Base-by-base conservation (phyloP, 1,140 invertebrate genomes). In the Zaprionus gabonicus region DNA sequence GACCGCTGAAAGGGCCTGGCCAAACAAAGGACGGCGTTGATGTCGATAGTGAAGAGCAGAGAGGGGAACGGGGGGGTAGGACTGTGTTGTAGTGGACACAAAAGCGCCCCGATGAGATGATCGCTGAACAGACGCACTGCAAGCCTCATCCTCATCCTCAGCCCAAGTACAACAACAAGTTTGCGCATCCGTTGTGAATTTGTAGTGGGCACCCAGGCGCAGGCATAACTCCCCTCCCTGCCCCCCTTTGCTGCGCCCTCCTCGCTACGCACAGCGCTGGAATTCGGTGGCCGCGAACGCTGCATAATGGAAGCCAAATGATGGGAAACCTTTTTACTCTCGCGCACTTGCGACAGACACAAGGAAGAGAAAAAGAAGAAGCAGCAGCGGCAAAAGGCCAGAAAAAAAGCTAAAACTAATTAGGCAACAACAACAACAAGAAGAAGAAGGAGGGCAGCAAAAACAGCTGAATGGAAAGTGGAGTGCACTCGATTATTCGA, bases 291-390 rank as follows among this genome's bases (percentile, higher is more conserved):
- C 85, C 66, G 85, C 82, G 81, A 90, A 88, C 84, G 84, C 84
- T 88, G 84, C 85, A 90, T 90, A 90, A 90, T 90, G 86, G 76
- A 72, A 90, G 81, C 86, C 85, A 90, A 90, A 90, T 90, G 85
- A 90, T 90, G 85, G 85, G 85, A 90, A 90, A 85, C 76, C 88
- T 90, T 88, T 90, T 91, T 46, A n/a, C 41, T 1, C 31, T 34
- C 31, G 57, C 68, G 49, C 66, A 17, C 46, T 12, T 4, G 46
- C 46, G 46, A 46, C 17, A 55, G 66, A 64, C 71, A 69, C 76
- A 78, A 77, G 60, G 55, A 68, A 34, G 38, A 59, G 31, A 9
- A 66, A 65, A 57, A 65, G 25, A 57, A 25, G 28, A 23, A 55
- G 53, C 71, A 23, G 38, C 15, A 53, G 59, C 20, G 13, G 15